phyloP scores from a whole-genome alignment of 2,888 invertebrate genomes.

The Philopedon plagiatum region DNA sequence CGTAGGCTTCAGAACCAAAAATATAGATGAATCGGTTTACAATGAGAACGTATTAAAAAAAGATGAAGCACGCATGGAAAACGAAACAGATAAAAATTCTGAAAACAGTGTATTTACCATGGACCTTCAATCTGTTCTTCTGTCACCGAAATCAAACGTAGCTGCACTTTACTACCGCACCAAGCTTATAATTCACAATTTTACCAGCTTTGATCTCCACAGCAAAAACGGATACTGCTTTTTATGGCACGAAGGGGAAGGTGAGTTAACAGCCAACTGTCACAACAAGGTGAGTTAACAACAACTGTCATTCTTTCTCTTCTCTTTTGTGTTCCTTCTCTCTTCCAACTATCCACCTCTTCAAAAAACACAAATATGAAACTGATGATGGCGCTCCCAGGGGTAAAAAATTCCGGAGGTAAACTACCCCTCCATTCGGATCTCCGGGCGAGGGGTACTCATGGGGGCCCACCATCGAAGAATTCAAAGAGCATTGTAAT shows the following conservation, averaged over 20 bases:
- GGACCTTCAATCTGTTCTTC: constrained; percentile 34
- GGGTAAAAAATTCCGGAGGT: no score
- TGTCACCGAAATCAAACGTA: constrained; percentile 28
- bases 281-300: no score
- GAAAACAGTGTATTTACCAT: constrained; percentile 24
- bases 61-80: constrained; percentile 28
- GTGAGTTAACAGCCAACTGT: constrained; percentile 38
- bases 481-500: no score
- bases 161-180: constrained; percentile 29
- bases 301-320: no score
- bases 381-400: no score
- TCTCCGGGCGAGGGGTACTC: no score
- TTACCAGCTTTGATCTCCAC: constrained; percentile 34
- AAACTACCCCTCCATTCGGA: no score
- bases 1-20: constrained; percentile 26
- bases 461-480: no score
- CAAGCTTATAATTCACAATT: constrained; percentile 41
- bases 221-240: constrained; percentile 34
- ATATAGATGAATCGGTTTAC: constrained; percentile 28
- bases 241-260: constrained; percentile 47
- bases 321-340: no score
- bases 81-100: constrained; percentile 22
- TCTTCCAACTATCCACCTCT: no score
- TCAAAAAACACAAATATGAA: no score
- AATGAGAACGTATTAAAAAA: constrained; percentile 10